phyloP scores from a whole-genome alignment of 2,113 vertebrate species.

The Pteropus alecto region DNA sequence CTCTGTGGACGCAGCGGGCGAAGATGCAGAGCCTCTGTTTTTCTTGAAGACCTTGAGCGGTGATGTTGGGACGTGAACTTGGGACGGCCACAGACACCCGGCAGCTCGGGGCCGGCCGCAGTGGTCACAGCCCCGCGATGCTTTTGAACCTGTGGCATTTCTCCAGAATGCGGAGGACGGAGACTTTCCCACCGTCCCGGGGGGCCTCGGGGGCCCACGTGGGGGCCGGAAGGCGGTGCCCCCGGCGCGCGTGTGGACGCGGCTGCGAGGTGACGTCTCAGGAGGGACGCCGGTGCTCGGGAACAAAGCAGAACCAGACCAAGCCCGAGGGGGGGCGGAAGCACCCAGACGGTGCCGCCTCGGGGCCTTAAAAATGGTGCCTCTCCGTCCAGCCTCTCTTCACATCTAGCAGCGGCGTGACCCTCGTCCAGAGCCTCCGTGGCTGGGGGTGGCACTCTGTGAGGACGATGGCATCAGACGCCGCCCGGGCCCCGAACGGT shows the following conservation, averaged over 20 bases:
- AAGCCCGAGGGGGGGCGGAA: background rate
- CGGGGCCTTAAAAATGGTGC: background rate
- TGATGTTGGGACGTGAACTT: background rate
- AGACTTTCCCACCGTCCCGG: background rate
- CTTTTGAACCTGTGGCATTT: background rate
- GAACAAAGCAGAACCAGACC: background rate
- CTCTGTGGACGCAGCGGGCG: background rate
- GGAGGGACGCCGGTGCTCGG: background rate
- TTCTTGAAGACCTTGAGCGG: background rate
- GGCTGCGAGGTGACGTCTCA: background rate
- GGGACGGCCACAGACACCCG: background rate
- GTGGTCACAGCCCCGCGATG: too few species aligned
- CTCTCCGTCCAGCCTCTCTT: background rate
- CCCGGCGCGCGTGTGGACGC: too few species aligned
- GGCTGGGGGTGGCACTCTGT: accelerated
- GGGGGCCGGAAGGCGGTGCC: too few species aligned
- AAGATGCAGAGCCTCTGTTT: background rate
- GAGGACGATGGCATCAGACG: background rate
- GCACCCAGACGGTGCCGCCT: background rate
- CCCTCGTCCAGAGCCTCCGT: background rate
- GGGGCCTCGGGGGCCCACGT: too few species aligned
- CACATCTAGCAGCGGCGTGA: background rate
- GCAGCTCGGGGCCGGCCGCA: accelerated
- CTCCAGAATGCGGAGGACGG: background rate
- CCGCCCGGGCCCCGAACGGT: too few species aligned